Conservation (phyloP, 1,140 invertebrate genomes). For the Nixonia krombeini region DNA sequence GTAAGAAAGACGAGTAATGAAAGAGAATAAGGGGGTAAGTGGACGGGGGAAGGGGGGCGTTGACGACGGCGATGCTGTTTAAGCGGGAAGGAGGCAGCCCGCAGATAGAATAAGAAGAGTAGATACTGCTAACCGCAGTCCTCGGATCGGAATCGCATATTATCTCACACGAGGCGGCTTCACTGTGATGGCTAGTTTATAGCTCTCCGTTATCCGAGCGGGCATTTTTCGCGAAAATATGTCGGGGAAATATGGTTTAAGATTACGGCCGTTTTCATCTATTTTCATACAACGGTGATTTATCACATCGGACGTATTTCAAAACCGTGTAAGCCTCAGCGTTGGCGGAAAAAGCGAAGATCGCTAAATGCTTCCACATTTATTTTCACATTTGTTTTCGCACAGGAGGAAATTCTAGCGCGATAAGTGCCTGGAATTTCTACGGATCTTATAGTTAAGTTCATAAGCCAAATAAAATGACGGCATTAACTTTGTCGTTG, state of each 20-base stretch:
- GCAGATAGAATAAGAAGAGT: constrained; percentile 27
- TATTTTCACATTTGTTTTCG: too few relatives aligned
- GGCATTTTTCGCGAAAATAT: constrained; percentile 10
- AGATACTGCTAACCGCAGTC: constrained; percentile 30
- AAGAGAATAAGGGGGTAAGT: constrained; percentile 6
- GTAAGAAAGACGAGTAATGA: constrained; percentile 8
- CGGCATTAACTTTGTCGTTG: too few relatives aligned
- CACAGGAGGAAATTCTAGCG: too few relatives aligned
- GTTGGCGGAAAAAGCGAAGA: too few relatives aligned
- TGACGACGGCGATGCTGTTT: constrained; percentile 21
- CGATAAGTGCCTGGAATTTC: too few relatives aligned
- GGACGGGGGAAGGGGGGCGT: constrained; percentile 17
- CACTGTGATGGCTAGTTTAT: constrained; percentile 51
- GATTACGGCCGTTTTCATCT: constrained; percentile 42
- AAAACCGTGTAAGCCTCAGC: too few relatives aligned
- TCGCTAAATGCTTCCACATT: too few relatives aligned
- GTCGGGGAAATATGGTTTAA: constrained; percentile 36
- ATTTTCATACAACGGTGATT: too few relatives aligned
- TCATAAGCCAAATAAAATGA: too few relatives aligned
- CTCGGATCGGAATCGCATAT: constrained; percentile 63
- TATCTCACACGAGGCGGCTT: constrained; percentile 52
- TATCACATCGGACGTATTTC: too few relatives aligned
- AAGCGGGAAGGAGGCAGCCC: background rate
- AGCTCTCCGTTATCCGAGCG: constrained; percentile 26
- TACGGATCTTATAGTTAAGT: too few relatives aligned